Base-by-base conservation (phyloP, 92 coral and sea anemone genomes). In the Phenganax stokvisi region DNA sequence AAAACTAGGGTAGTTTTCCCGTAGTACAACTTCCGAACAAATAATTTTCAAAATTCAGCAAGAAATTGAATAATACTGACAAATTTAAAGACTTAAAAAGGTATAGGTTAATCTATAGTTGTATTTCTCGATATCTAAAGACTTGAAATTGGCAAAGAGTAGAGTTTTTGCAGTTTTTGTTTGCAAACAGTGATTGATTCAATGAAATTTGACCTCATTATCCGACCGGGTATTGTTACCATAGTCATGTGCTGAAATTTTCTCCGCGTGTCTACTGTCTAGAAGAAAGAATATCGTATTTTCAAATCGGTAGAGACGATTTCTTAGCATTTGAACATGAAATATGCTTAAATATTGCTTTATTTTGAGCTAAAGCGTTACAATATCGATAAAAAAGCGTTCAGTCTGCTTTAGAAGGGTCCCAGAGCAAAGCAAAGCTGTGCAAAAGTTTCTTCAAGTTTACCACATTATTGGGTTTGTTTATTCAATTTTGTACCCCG, bases 191-290 rank as follows among this genome's bases (percentile, higher is more conserved):
- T 15, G 17, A 11, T 20, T 44, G 3, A 64, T 28, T 37, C 47
- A 64, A 6, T 2, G 30, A 64, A 61, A 17, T 15, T 61, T 15
- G 67, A 20, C 53, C 8, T 20, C 53, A 10, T 28, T 68, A 9
- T 10, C 73, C 73, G 73, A n/a, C 47, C 73, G 73, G 73, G 73
- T 6, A 30, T 68, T 68, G 73, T 68, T 27, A 16, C 53, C 73
- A 8, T 68, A 53, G 73, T 68, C 73, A 68, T 68, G 73, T 68
- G 73, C 54, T 13, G 15, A 6, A 17, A 37, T 68, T 30, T 68
- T 68, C 73, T 30, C 54, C 73, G 70, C 47, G 47, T 28, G 73
- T 68, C 54, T 6, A 28, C 25, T 28, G 73, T 68, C 54, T 6
- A 28, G 67, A 68, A 68, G 73, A 68, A 16, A 68, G n/a, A 68